phyloP scores from a whole-genome alignment of 2,113 vertebrate species.

The Vombatus ursinus region DNA sequence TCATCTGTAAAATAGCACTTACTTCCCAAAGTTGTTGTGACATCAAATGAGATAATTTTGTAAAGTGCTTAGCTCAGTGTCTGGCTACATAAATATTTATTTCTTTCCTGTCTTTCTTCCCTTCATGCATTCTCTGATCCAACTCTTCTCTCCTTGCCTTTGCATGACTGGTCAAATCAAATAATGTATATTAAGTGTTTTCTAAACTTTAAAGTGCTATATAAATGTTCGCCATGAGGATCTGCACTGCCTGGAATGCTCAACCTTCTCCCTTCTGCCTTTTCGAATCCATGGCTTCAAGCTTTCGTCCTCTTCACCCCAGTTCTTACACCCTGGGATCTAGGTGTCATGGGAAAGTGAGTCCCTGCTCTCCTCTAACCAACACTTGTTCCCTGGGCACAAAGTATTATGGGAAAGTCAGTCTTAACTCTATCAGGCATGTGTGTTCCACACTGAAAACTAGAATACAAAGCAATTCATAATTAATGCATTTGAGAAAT shows the following conservation, averaged over 20 bases:
- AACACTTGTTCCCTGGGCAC: background rate
- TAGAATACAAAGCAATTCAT: background rate
- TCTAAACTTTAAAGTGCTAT: background rate
- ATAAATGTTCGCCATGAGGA: background rate
- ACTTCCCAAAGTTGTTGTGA: too few species aligned
- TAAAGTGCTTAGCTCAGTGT: background rate
- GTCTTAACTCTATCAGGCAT: background rate
- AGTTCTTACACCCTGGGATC: background rate
- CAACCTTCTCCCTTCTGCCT: background rate
- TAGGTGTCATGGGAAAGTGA: too few species aligned
- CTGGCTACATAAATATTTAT: background rate
- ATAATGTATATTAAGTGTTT: background rate
- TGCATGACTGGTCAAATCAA: background rate
- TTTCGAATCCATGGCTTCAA: background rate
- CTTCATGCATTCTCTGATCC: background rate
- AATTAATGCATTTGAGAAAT: too few species aligned
- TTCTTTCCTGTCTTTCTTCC: background rate
- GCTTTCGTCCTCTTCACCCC: background rate
- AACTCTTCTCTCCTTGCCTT: background rate
- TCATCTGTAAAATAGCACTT: background rate
- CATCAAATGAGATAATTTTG: background rate
- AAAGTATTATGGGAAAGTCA: background rate
- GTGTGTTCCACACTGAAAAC: background rate
- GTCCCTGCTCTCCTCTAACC: too few species aligned
- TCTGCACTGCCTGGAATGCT: background rate